A percentile compares a stretch with the other conserved stretches of the same genome.
Conservation (phyloP, 2,113 vertebrate species). For the Acinonyx jubatus region DNA sequence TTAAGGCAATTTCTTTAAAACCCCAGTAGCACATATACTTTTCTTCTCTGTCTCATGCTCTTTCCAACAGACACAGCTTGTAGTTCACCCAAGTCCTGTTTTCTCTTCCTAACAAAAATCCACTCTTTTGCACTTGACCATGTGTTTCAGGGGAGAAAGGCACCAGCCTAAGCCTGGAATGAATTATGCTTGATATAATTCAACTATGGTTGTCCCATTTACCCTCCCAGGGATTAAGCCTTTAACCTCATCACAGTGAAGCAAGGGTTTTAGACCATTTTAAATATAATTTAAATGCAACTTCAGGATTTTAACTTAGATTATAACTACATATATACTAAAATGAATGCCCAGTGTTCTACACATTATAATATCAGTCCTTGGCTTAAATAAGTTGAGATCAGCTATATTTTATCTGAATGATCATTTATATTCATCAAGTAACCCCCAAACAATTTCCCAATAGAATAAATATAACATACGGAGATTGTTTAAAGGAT, state of each 20-base stretch:
- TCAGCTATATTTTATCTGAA: neutral
- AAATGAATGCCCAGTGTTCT: neutral
- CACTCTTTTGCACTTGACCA: neutral
- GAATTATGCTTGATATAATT: neutral
- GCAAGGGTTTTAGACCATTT: neutral
- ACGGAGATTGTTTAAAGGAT: neutral
- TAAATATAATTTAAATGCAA: neutral
- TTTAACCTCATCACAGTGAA: neutral
- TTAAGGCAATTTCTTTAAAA: neutral
- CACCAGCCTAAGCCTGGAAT: neutral
- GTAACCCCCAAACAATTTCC: neutral
- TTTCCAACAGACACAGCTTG: neutral
- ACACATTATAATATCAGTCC: neutral
- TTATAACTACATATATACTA: neutral
- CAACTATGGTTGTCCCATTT: neutral
- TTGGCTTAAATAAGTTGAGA: neutral
- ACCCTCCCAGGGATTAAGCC: neutral
- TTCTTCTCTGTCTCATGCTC: neutral
- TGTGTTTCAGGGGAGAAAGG: neutral
- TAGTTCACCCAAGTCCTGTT: neutral
- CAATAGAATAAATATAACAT: neutral
- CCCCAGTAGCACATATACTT: neutral
- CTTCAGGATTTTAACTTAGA: neutral
- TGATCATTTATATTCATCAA: constrained; percentile 1
- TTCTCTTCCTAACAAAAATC: neutral